Evolutionary conservation across 2,113 vertebrate species (phyloP).

Genomic region (Tetraodon nigroviridis): DNA sequence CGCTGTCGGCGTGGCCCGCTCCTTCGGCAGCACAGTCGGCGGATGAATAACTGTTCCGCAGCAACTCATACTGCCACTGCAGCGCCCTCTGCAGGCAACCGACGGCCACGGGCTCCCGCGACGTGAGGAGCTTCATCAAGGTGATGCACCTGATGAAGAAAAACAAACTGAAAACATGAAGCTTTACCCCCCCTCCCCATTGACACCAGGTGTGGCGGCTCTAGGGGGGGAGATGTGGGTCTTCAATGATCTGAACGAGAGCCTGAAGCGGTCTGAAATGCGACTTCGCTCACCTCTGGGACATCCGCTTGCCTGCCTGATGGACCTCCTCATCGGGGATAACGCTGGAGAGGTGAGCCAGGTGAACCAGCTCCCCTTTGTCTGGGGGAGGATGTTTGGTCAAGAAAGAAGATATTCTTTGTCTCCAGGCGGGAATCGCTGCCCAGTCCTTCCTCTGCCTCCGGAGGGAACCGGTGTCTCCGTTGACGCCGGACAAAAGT

Average conservation of each 20-base stretch:
- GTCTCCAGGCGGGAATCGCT: constrained; percentile 47
- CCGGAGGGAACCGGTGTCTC: background rate
- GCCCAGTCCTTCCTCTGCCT: constrained; percentile 5
- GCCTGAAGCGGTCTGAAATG: too few relatives aligned
- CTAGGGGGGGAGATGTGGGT: too few relatives aligned
- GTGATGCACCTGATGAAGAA: constrained; percentile 61
- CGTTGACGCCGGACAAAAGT: constrained; percentile 46
- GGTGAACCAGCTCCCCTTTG: constrained; percentile 62
- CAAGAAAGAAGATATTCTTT: constrained; percentile 54
- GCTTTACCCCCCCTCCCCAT: too few relatives aligned
- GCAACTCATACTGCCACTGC: constrained; percentile 72
- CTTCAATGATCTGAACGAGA: background rate
- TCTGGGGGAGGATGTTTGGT: constrained; percentile 63
- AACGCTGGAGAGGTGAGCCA: constrained; percentile 58
- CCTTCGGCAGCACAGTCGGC: background rate
- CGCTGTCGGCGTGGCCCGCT: background rate
- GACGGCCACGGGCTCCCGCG: constrained; percentile 41
- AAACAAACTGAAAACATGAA: background rate
- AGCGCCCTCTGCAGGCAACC: constrained; percentile 65
- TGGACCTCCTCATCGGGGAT: constrained; percentile 54
- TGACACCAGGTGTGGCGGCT: too few relatives aligned
- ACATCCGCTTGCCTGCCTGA: constrained; percentile 51
- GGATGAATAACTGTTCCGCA: constrained; percentile 25
- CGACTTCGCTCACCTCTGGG: constrained; percentile 59
- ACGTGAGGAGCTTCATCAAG: constrained; percentile 66